phyloP scores from a whole-genome alignment of 2,113 vertebrate species.

The Fregetta grallaria region DNA sequence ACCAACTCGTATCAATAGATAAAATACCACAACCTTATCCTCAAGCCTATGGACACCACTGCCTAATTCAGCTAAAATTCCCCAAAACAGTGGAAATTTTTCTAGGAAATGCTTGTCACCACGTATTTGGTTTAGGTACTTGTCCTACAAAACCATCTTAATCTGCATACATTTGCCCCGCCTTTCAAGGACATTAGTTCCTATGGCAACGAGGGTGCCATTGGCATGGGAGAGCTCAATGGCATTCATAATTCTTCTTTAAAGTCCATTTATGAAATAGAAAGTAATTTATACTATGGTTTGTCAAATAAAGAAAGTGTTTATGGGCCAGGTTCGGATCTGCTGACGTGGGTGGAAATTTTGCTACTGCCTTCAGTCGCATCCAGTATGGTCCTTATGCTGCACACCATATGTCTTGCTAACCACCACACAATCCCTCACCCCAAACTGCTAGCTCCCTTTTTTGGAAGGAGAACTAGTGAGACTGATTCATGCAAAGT shows the following conservation, averaged over 20 bases:
- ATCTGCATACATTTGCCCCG: background rate
- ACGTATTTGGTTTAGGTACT: background rate
- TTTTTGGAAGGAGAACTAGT: background rate
- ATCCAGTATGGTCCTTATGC: slow-evolving; percentile 47
- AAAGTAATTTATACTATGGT: background rate
- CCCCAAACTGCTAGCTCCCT: slow-evolving; percentile 23
- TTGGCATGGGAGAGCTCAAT: background rate
- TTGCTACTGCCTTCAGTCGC: slow-evolving; percentile 23
- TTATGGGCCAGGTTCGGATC: background rate
- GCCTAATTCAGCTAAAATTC: background rate
- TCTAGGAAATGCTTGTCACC: background rate
- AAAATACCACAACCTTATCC: background rate
- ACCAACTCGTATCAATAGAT: background rate
- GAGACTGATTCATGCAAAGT: slow-evolving; percentile 1
- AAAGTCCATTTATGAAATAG: background rate
- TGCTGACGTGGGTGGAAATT: slow-evolving; percentile 38
- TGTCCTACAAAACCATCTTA: background rate
- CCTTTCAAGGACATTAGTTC: background rate
- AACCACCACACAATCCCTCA: slow-evolving; percentile 46
- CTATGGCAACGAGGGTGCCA: background rate
- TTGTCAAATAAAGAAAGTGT: slow-evolving; percentile 33
- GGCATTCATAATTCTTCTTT: background rate
- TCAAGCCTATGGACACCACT: background rate
- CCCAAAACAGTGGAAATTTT: background rate
- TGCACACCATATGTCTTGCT: slow-evolving; percentile 32